These are phyloP conservation scores for Tychaedon coryphoeus DNA, from an alignment of 2,113 vertebrate genomes.

Conservation along the genomic window DNA sequence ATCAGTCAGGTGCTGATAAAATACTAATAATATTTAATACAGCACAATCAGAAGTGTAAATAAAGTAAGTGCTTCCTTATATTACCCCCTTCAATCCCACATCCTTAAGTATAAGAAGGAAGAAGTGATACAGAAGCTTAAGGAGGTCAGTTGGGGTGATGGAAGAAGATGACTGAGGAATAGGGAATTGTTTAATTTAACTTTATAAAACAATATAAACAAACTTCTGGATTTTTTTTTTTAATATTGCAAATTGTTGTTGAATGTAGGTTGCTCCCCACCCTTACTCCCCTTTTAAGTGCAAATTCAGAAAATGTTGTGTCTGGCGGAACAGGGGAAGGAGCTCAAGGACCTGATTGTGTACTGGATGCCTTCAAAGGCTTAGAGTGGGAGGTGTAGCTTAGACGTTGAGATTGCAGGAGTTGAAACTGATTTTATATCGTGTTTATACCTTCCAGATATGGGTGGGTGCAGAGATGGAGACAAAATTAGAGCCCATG, in stretches of 20 bases:
- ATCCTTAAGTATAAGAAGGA: background rate
- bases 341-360: background rate
- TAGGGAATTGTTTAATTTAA: background rate
- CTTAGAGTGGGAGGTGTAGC: background rate
- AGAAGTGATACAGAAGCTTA: background rate
- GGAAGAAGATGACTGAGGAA: background rate
- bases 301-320: background rate
- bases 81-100: background rate
- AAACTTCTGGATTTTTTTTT: background rate
- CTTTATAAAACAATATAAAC: background rate
- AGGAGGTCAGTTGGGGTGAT: background rate
- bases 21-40: background rate
- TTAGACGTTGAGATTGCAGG: background rate
- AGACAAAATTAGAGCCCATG: background rate
- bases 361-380: background rate
- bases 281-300: background rate
- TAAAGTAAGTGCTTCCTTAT: background rate
- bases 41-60: background rate
- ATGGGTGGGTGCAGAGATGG: background rate
- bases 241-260: background rate
- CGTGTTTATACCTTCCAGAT: conserved; percentile 7
- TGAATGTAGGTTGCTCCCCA: background rate
- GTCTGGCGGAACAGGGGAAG: background rate
- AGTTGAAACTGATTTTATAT: background rate
- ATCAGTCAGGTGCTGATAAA: background rate